Conservation (phyloP, 1,140 invertebrate species). For the Anthonomus grandis region DNA sequence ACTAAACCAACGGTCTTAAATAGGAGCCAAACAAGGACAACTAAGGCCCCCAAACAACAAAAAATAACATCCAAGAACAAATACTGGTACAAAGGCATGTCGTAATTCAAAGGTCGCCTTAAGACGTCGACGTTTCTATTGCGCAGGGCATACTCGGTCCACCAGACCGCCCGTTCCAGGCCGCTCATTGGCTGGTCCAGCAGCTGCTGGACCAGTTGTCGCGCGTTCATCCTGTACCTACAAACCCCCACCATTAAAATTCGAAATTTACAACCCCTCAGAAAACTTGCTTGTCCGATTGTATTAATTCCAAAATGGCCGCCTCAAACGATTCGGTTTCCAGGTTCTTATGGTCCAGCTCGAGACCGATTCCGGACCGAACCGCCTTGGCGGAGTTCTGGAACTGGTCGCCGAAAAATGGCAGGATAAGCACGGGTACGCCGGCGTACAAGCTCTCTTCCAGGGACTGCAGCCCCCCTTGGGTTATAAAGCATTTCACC, state of each 20-base stretch:
- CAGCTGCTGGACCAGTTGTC: background rate
- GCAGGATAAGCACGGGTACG: background rate
- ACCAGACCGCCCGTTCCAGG: constrained; percentile 50
- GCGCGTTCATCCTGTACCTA: background rate
- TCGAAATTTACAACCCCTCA: too few relatives aligned
- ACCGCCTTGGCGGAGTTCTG: background rate
- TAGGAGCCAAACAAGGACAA: too few relatives aligned
- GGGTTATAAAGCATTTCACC: constrained; percentile 12
- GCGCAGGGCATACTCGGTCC: constrained; percentile 56
- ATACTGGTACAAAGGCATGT: too few relatives aligned
- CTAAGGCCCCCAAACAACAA: too few relatives aligned
- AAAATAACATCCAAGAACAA: too few relatives aligned
- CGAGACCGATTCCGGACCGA: background rate
- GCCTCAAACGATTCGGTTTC: background rate
- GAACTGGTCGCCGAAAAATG: constrained; percentile 4
- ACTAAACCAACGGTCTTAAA: too few relatives aligned
- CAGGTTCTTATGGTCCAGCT: background rate
- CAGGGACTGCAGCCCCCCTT: constrained; percentile 44
- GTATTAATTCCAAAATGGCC: background rate
- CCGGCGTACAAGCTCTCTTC: constrained; percentile 40
- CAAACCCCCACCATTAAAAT: too few relatives aligned
- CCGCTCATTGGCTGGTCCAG: constrained; percentile 45
- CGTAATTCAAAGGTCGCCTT: too few relatives aligned
- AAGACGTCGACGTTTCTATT: too few relatives aligned
- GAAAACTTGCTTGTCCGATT: background rate